Percentiles rank a stretch among this genome's conserved stretches.
These are phyloP conservation scores for Orthonyx spaldingii DNA, from an alignment of 2,113 vertebrate genomes.

Conservation along the genomic window DNA sequence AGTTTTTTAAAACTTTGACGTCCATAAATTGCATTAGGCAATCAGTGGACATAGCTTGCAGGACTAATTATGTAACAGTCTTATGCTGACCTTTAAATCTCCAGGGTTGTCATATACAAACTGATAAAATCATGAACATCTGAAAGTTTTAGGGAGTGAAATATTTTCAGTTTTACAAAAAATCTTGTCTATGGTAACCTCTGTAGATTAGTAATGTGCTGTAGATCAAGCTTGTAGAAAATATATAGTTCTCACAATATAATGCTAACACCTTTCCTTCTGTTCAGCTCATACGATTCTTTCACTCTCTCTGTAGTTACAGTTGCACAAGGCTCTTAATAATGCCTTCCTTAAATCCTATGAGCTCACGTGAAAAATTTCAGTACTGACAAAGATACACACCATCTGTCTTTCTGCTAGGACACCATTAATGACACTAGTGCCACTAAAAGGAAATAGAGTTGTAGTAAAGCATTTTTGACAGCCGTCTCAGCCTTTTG, in stretches of 20 bases:
- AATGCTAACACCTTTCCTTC: background rate
- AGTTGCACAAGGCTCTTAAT: background rate
- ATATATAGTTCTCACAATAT: accelerated
- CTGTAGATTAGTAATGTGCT: background rate
- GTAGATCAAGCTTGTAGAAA: background rate
- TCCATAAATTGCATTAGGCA: background rate
- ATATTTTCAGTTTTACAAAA: background rate
- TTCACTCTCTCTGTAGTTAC: background rate
- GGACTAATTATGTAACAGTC: background rate
- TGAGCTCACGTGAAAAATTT: background rate
- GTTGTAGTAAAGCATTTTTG: background rate
- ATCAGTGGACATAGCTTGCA: background rate
- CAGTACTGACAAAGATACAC: background rate
- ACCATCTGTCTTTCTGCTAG: background rate
- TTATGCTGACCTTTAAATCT: background rate
- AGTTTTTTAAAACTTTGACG: background rate
- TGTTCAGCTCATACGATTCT: background rate
- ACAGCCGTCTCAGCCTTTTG: background rate
- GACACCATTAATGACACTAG: background rate
- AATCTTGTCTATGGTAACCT: background rate
- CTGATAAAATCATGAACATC: background rate
- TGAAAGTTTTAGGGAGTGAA: background rate
- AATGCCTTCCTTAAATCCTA: background rate
- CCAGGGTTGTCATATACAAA: background rate
- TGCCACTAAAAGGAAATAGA: background rate